Conservation (phyloP, 2,113 vertebrate species). For the Pachycephala philippinensis region DNA sequence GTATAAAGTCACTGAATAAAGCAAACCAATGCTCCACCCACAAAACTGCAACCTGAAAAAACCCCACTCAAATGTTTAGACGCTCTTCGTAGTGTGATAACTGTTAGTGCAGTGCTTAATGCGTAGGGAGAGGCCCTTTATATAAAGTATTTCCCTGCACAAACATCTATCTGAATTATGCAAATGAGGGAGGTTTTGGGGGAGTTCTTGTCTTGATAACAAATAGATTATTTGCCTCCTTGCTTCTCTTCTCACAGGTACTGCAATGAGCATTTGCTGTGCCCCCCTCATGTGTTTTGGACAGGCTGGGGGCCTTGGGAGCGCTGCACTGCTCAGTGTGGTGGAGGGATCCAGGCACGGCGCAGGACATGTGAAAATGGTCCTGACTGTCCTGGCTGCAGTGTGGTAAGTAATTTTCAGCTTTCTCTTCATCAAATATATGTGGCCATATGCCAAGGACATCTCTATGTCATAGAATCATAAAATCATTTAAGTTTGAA, state of each 20-base stretch:
- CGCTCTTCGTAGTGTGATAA: neutral
- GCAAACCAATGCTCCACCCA: neutral
- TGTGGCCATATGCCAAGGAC: neutral
- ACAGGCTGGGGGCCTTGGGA: slow-evolving; percentile 96
- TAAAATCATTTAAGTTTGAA: neutral
- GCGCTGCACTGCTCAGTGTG: slow-evolving; percentile 90
- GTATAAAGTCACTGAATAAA: neutral
- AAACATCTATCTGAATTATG: neutral
- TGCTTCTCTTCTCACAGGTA: slow-evolving; percentile 76
- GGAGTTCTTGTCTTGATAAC: neutral
- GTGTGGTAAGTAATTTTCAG: slow-evolving; percentile 72
- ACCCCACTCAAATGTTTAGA: neutral
- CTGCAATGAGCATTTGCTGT: slow-evolving; percentile 94
- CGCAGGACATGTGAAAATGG: slow-evolving; percentile 92
- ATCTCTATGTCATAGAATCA: neutral
- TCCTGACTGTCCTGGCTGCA: slow-evolving; percentile 91
- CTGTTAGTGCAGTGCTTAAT: neutral
- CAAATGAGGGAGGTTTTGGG: neutral
- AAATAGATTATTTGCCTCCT: neutral
- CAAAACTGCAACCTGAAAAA: neutral
- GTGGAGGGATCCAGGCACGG: slow-evolving; percentile 92
- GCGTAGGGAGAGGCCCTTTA: neutral
- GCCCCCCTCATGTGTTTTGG: slow-evolving; percentile 93
- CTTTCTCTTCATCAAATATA: neutral
- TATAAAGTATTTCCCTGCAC: slow-evolving; percentile 4